Conservation (phyloP, 1,140 invertebrate genomes). For the Himalopsyche phryganea region DNA sequence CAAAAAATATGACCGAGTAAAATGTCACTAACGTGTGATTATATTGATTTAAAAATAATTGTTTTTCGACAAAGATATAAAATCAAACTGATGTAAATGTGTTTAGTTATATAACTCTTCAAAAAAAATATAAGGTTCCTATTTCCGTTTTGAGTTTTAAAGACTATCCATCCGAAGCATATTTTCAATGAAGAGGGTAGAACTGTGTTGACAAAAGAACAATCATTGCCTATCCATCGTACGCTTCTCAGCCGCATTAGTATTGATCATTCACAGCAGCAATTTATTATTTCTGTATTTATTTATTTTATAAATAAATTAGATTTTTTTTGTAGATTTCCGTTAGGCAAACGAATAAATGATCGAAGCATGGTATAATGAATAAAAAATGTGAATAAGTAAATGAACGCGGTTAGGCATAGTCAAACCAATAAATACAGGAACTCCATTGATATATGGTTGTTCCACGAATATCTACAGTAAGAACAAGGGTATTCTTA, state of each 20-base stretch:
- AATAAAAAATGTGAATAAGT: constrained; percentile 14
- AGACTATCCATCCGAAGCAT: background rate
- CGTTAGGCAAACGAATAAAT: constrained; percentile 21
- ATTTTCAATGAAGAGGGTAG: background rate
- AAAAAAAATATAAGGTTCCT: no score
- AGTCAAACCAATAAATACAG: constrained; percentile 17
- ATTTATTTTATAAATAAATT: constrained; percentile 13
- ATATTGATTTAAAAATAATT: no score
- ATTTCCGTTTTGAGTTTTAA: background rate
- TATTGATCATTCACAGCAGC: background rate
- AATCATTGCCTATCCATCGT: constrained; percentile 4
- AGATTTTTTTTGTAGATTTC: constrained; percentile 15
- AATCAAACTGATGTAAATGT: no score
- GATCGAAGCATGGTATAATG: constrained; percentile 14
- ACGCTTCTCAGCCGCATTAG: constrained; percentile 4
- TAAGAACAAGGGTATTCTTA: constrained; percentile 20
- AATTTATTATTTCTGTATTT: constrained; percentile 10
- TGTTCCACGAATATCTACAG: background rate
- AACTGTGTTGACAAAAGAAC: background rate
- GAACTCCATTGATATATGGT: constrained; percentile 19
- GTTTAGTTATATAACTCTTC: no score
- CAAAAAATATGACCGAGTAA: no score
- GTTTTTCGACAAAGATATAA: no score
- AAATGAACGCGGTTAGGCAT: constrained; percentile 15
- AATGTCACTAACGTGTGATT: no score